Evolutionary conservation across 2,888 invertebrate species (phyloP), one percentile per base, ranked within the genome.

Genomic region (Theodoxus fluviatilis): DNA sequence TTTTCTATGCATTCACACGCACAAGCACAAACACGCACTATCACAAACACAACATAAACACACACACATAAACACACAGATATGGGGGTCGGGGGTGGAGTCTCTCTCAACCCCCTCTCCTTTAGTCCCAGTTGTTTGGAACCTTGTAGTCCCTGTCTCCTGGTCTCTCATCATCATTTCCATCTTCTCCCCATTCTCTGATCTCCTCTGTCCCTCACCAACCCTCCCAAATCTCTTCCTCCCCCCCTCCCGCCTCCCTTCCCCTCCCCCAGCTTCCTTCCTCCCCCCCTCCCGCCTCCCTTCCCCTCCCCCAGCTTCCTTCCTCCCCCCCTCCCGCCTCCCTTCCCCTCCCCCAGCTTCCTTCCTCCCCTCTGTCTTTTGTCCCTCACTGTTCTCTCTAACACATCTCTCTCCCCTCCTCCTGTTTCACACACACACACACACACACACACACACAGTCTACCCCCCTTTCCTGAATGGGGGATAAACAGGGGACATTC

Each of bases 401-500:
- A 37, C 35, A 25, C 1, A 40, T 38, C 43, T 38, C 12, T 12
- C 3, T 18, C 37, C 55, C 22, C 55, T 55, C 22, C 22, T 25
- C 22, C 55, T 55, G n/a, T 55, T 25, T 55, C 55, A n/a, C 55
- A n/a, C 55, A n/a, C 55, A n/a, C 55, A n/a, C 55, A n/a, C 55
- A n/a, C 55, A n/a, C 55, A n/a, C 55, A n/a, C 22, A n/a, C 55
- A n/a, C 55, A n/a, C 55, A n/a, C 55, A n/a, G n/a, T 55, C 55
- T 55, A 15, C 22, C 55, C 22, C 55, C 22, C 55, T 55, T 25
- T 55, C 55, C n/a, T n/a, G n/a, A n/a, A n/a, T n/a, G n/a, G n/a
- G n/a, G n/a, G n/a, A n/a, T n/a, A n/a, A n/a, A n/a, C n/a, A n/a
- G n/a, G n/a, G n/a, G n/a, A n/a, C n/a, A n/a, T n/a, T n/a, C n/a